Evolutionary conservation across 1,140 invertebrate species (phyloP).

Genomic region (Araneus ventricosus): DNA sequence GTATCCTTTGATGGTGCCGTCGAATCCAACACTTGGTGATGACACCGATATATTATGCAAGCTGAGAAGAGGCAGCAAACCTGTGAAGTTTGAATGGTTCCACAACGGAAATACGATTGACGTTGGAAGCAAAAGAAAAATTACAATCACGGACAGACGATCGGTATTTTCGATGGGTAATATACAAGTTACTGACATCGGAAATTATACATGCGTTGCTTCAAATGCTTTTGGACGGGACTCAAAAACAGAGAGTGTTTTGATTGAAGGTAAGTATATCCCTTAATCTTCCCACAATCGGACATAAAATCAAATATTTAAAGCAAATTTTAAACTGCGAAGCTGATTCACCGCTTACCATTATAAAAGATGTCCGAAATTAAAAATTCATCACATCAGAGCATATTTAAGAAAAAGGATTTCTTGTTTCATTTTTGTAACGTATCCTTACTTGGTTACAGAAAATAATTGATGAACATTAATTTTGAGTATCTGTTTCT

Average conservation of each 20-base stretch:
- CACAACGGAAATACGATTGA: slow-evolving; percentile 33
- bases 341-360: no score
- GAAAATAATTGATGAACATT: no score
- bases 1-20: slow-evolving; percentile 44
- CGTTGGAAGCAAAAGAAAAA: not conserved
- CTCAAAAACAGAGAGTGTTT: slow-evolving; percentile 76
- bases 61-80: slow-evolving; percentile 42
- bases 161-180: slow-evolving; percentile 53
- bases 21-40: slow-evolving; percentile 49
- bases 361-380: no score
- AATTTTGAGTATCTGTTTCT: no score
- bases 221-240: slow-evolving; percentile 76
- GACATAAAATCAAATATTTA: no score
- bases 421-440: no score
- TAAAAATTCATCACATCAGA: no score
- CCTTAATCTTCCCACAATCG: no score
- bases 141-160: not conserved
- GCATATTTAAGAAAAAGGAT: no score
- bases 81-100: slow-evolving; percentile 56
- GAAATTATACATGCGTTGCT: slow-evolving; percentile 78
- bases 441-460: no score
- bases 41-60: slow-evolving; percentile 42
- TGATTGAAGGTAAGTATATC: slow-evolving; percentile 73
- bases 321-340: no score
- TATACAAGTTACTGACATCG: slow-evolving; percentile 74